These are phyloP conservation scores for Zosterops pallidus DNA, from an alignment of 2,113 vertebrate genomes.

Conservation along the genomic window DNA sequence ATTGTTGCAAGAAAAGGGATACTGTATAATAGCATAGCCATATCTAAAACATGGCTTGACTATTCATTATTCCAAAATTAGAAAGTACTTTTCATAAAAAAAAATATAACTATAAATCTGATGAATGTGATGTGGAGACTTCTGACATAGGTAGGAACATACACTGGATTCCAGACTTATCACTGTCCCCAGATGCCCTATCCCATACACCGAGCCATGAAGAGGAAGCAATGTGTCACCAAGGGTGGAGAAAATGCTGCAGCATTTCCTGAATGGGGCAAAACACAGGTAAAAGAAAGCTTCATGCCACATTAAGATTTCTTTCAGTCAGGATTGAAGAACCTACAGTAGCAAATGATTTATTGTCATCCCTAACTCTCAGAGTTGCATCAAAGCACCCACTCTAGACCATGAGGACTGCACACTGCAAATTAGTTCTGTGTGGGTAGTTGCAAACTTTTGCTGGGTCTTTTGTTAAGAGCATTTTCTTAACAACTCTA, in stretches of 20 bases:
- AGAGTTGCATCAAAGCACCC: not conserved
- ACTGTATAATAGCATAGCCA: not conserved
- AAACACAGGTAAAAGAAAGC: not conserved
- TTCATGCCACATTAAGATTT: not conserved
- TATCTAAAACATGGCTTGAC: not conserved
- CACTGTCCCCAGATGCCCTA: not conserved
- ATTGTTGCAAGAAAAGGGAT: not conserved
- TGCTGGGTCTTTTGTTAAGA: not conserved
- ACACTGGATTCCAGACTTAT: not conserved
- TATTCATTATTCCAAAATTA: not conserved
- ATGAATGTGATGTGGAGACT: not conserved
- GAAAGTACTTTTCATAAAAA: not conserved
- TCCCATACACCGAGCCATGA: not conserved
- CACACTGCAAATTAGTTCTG: not conserved
- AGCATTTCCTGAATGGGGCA: not conserved
- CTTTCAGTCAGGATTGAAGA: not conserved
- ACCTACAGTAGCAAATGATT: not conserved
- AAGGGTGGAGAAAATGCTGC: not conserved
- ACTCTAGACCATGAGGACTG: not conserved
- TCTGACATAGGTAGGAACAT: not conserved
- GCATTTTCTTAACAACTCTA: not conserved
- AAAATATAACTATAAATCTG: not conserved
- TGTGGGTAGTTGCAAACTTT: not conserved
- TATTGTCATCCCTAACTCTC: not conserved
- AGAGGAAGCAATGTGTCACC: not conserved